A percentile compares a stretch with the other conserved stretches of the same genome.
These are phyloP conservation scores for Nothocercus julius DNA, from an alignment of 2,113 vertebrate species.

Conservation along the genomic window DNA sequence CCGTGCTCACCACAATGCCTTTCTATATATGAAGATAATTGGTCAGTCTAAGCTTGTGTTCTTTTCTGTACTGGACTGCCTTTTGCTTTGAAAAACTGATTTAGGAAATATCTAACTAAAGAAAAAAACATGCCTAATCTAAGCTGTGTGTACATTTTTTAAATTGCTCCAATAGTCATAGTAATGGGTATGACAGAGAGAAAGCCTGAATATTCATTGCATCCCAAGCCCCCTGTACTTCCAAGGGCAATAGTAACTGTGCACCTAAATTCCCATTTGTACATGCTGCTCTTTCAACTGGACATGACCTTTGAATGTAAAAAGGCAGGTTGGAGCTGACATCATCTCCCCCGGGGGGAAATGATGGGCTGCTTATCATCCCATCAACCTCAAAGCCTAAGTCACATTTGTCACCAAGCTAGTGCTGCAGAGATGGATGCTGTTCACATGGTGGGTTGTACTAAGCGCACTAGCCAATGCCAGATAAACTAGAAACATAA, in stretches of 20 bases:
- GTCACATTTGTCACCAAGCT: slow-evolving; percentile 49
- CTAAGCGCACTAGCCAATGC: not conserved
- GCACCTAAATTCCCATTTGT: slow-evolving; percentile 53
- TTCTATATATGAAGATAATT: not conserved
- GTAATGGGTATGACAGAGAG: not conserved
- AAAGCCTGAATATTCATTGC: slow-evolving; percentile 27
- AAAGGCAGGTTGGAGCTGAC: slow-evolving; percentile 29
- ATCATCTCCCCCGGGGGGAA: slow-evolving; percentile 41
- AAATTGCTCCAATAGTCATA: not conserved
- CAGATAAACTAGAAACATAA: not conserved
- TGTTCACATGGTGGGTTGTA: not conserved
- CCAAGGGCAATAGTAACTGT: slow-evolving; percentile 33
- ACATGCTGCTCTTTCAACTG: slow-evolving; percentile 30
- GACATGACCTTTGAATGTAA: slow-evolving; percentile 59
- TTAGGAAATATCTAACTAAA: slow-evolving; percentile 4
- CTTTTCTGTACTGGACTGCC: not conserved
- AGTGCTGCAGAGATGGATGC: not conserved
- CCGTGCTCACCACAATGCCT: not conserved
- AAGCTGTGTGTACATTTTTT: not conserved
- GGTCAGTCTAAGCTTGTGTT: not conserved
- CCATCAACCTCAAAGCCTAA: slow-evolving; percentile 58
- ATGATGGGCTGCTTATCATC: slow-evolving; percentile 35
- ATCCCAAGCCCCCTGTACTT: not conserved
- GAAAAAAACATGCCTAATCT: not conserved
- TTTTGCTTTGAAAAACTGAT: not conserved